Percentiles rank a stretch among this genome's conserved stretches.
phyloP scores from a whole-genome alignment of 2,113 vertebrate genomes.

The Hydrolagus affinis region DNA sequence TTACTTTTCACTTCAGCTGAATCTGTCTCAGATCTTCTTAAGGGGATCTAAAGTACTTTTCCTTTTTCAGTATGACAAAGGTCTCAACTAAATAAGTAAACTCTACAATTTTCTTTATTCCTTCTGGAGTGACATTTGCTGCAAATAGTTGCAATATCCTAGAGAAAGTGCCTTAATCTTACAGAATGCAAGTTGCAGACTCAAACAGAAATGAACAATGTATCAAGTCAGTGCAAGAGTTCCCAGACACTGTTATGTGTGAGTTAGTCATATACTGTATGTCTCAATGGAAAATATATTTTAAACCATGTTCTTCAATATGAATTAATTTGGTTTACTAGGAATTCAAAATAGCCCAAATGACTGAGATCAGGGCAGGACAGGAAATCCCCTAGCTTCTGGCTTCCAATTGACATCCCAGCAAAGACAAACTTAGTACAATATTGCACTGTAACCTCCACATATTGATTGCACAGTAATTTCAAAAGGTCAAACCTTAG shows the following conservation, averaged over 20 bases:
- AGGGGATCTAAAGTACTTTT: not conserved
- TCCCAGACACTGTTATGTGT: not conserved
- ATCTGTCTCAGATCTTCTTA: not conserved
- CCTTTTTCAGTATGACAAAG: not conserved
- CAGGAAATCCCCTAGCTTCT: conserved; percentile 19
- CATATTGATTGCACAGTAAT: not conserved
- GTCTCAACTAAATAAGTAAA: not conserved
- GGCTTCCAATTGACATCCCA: conserved; percentile 14
- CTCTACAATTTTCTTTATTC: not conserved
- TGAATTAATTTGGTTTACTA: not conserved
- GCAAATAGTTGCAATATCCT: not conserved
- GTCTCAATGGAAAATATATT: conserved; percentile 9
- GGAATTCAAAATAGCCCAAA: conserved; percentile 20
- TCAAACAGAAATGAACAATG: not conserved
- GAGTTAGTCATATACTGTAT: not conserved
- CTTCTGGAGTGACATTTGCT: not conserved
- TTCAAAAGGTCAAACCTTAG: conserved; percentile 20
- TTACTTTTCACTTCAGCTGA: not conserved
- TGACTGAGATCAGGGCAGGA: conserved; percentile 24
- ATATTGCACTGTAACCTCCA: conserved; percentile 3
- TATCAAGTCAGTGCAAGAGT: not conserved
- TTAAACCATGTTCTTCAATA: not conserved
- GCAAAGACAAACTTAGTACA: not conserved
- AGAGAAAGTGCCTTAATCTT: not conserved
- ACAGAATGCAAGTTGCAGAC: not conserved